Evolutionary conservation across 2,113 vertebrate genomes (phyloP), one percentile per base, ranked within the genome.

Genomic region (Atrichornis clamosus): DNA sequence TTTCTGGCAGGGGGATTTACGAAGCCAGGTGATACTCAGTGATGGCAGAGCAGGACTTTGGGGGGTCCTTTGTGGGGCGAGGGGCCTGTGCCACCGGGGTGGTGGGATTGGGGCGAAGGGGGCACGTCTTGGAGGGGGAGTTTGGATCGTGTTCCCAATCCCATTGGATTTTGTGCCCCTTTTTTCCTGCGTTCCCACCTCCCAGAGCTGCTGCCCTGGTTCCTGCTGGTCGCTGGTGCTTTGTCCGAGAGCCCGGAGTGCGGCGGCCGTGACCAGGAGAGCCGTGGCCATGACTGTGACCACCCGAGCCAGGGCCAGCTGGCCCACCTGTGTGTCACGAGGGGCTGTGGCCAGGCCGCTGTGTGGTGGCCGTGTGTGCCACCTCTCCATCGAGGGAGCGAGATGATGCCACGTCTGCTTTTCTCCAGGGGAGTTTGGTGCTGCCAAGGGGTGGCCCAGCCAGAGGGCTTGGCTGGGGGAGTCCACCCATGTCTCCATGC

Each of bases 401-500:
- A 19, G 35, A 9, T 0, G 3, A 4, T 11, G 3, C 4, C 9
- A 24, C 13, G 3, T 62, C 19, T 70, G 39, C 3, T 26, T 56
- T 86, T 44, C 37, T 60, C 49, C 37, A 5, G 42, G 37, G 39
- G 21, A 42, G 20, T 86, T 83, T 15, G 75, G 41, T 28, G 75
- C 42, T 52, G 64, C 50, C 19, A 75, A 15, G 32, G 35, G 60
- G 9, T 14, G 44, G 13, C 32, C 0, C 2, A 72, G 46, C 0
- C 0, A 46, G 62, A 50, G 12, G n/a, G 49, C 42, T 79, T 1
- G 1, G 41, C 80, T 23, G 21, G 32, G 44, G 41, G 16, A 50
- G 55, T 37, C 37, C 76, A 50, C 9, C 41, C 20, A 0, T 2
- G 0, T 19, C 41, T 59, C 33, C 1, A 1, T 14, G 30, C 41